Evolutionary conservation across 2,888 invertebrate genomes (phyloP).

Genomic region (Tachina lurida): DNA sequence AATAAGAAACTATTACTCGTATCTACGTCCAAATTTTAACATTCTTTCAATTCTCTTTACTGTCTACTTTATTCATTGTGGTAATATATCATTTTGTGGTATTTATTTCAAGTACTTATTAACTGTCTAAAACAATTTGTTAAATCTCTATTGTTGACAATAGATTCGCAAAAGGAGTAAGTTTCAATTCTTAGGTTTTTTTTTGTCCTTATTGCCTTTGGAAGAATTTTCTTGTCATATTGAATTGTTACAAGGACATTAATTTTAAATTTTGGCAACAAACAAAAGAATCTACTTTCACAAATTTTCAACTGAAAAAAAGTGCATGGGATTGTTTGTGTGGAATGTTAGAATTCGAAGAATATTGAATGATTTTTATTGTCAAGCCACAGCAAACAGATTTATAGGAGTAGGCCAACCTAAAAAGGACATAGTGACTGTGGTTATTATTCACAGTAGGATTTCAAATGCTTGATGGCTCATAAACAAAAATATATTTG

Average conservation of each 20-base stretch:
- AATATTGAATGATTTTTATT: slow-evolving; percentile 61
- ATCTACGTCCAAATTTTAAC: not conserved
- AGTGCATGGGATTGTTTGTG: slow-evolving; percentile 37
- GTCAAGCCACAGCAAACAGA: slow-evolving; percentile 42
- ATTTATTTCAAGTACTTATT: slow-evolving; percentile 41
- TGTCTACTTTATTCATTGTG: not conserved
- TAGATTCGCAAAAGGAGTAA: slow-evolving; percentile 54
- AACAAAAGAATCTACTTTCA: slow-evolving; percentile 61
- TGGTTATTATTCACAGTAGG: too few species aligned
- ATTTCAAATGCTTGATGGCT: too few species aligned
- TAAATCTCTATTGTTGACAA: slow-evolving; percentile 42
- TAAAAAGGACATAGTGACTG: not conserved
- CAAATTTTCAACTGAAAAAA: slow-evolving; percentile 46
- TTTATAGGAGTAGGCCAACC: slow-evolving; percentile 31
- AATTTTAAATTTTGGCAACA: slow-evolving; percentile 68
- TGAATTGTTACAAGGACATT: slow-evolving; percentile 71
- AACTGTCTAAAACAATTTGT: slow-evolving; percentile 55
- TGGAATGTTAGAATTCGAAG: slow-evolving; percentile 41
- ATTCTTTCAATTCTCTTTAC: not conserved
- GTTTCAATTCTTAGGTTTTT: slow-evolving; percentile 42
- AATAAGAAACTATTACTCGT: too few species aligned
- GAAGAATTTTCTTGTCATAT: slow-evolving; percentile 60
- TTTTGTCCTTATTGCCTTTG: slow-evolving; percentile 34
- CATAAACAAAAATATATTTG: too few species aligned
- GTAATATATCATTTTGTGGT: slow-evolving; percentile 43